Conservation (phyloP, 35 echinoderm and acorn worm genomes). For the Anneissia japonica region DNA sequence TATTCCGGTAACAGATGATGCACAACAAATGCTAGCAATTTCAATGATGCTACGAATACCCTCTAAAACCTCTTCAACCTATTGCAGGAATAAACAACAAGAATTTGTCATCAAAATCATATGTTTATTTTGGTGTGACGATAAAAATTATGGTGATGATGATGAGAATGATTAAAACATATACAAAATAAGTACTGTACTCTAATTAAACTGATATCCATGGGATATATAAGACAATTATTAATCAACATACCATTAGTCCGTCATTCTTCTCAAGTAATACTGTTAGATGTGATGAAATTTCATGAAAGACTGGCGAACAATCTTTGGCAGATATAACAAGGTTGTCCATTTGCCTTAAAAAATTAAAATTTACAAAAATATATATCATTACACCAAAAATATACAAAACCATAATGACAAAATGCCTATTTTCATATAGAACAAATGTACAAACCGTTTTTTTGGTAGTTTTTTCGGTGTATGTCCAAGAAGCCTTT, state of each 20-base stretch:
- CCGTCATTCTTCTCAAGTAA: background rate
- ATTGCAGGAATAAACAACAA: background rate
- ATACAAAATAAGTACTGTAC: no score
- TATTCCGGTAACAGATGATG: background rate
- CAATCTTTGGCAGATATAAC: background rate
- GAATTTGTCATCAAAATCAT: no score
- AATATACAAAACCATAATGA: no score
- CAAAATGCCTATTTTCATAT: no score
- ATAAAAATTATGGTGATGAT: no score
- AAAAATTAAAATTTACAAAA: no score
- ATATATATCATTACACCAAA: no score
- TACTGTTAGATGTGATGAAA: background rate
- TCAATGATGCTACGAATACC: background rate
- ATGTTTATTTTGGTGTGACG: no score
- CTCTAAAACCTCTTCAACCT: background rate
- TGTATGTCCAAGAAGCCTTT: constrained; percentile 22
- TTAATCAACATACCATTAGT: background rate
- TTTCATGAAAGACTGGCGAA: background rate
- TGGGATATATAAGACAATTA: no score
- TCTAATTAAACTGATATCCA: no score
- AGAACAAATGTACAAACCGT: background rate
- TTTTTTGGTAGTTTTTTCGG: constrained; percentile 18
- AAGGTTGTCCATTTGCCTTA: no score
- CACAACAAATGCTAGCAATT: background rate
- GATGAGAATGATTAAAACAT: no score